Base-by-base conservation (phyloP, 2,797 vertebrate species). In the Malurus splendens region DNA sequence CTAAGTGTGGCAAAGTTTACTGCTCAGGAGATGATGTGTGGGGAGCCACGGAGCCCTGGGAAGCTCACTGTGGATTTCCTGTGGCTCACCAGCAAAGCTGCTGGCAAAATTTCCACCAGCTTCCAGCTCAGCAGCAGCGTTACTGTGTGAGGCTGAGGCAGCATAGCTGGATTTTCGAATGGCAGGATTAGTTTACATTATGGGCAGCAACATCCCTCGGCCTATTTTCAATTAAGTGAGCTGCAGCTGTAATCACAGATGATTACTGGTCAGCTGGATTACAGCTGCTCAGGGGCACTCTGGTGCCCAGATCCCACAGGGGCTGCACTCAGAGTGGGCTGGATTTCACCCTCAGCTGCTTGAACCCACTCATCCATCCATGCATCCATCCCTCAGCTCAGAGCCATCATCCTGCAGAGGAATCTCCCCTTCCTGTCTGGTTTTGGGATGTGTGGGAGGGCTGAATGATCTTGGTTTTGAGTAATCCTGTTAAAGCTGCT, bases 171-270 rank as follows among this genome's bases (percentile, higher is more conserved):
- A 62, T 91, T 89, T 77, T 28, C 81, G 91, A 85, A 90, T 62
- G 90, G 84, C 70, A 62, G 90, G 94, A 94, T 95, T 95, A 95
- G 71, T 71, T 13, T 45, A 81, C 52, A 55, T 90, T 59, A 92
- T 1, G 76, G 60, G 42, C 0, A 85, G 47, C 54, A 80, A 36
- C 65, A 80, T 71, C 54, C 65, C 76, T 71, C 2, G 25, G 86
- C 67, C 76, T 76, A 76, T 88, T 94, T 94, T 88, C 91, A 94
- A 91, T 90, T 48, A 82, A 90, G 87, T 3, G 25, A 82, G 81
- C 86, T 67, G 13, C 51, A 73, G 75, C 36, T 86, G 75, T 94
- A 94, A 95, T 91, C 92, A 92, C 91, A 91, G 91, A 82, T 11
- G 33, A 94, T 91, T 90, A 79, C 74, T 10, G 57, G 38, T 45